A percentile compares a stretch with the other conserved stretches of the same genome.
Evolutionary conservation across 2,797 vertebrate genomes (phyloP).

Genomic region (Cossypha polioptera): DNA sequence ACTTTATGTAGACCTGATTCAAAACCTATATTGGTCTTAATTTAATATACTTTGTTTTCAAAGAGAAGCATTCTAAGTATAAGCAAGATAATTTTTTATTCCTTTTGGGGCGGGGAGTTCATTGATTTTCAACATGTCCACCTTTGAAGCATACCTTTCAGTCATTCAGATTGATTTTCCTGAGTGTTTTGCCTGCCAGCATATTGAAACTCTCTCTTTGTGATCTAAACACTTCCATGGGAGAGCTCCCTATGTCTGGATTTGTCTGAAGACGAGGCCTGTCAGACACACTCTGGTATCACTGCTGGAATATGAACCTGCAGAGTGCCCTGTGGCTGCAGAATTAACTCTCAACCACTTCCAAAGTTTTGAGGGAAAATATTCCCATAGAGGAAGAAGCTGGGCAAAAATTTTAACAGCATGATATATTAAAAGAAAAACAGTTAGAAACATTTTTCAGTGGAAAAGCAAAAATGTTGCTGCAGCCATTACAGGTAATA

Average conservation of each 20-base stretch:
- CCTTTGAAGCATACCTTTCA: conserved; percentile 54
- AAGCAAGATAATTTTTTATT: conserved; percentile 40
- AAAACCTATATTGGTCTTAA: background rate
- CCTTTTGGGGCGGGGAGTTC: background rate
- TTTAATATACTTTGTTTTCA: conserved; percentile 12
- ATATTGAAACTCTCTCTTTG: background rate
- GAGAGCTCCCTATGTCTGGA: background rate
- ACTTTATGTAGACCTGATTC: background rate
- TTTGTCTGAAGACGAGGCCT: background rate
- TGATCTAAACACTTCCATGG: background rate
- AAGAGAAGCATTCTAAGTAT: background rate
- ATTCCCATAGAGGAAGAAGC: background rate
- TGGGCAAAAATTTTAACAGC: background rate
- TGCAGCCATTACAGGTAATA: background rate
- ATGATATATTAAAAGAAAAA: background rate
- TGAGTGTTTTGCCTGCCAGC: conserved; percentile 4
- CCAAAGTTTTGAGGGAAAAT: background rate
- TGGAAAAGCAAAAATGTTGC: background rate
- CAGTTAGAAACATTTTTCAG: background rate
- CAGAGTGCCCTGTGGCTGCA: background rate
- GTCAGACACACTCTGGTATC: background rate
- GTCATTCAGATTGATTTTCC: conserved; percentile 51
- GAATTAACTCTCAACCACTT: background rate
- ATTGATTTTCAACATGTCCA: conserved; percentile 46
- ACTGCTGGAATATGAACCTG: background rate